phyloP scores from a whole-genome alignment of 2,888 invertebrate species.

The Diaperis boleti region DNA sequence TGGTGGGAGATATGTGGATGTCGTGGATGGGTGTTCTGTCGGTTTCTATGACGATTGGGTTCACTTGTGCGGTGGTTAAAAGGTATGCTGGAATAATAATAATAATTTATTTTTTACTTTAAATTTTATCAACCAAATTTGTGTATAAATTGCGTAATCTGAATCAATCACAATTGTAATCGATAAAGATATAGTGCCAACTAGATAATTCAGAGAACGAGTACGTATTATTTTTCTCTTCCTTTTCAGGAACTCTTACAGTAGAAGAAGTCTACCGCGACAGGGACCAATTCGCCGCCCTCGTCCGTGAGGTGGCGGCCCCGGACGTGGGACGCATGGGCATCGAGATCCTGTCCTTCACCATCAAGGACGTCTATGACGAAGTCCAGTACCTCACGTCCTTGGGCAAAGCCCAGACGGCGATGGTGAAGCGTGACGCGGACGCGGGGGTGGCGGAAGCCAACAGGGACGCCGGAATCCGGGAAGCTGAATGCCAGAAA shows the following conservation, averaged over 20 bases:
- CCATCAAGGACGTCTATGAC: slow-evolving; percentile 98
- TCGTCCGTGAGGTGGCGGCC: slow-evolving; percentile 96
- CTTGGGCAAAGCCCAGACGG: slow-evolving; percentile 93
- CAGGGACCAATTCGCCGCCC: slow-evolving; percentile 96
- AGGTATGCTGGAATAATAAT: too few relatives aligned
- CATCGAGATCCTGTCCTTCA: slow-evolving; percentile 97
- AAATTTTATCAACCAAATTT: too few relatives aligned
- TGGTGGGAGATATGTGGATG: slow-evolving; percentile 67
- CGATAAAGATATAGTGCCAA: too few relatives aligned
- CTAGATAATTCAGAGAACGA: too few relatives aligned
- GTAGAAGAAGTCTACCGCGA: slow-evolving; percentile 98
- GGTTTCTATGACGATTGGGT: slow-evolving; percentile 74
- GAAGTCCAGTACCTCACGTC: slow-evolving; percentile 96
- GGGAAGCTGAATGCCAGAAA: slow-evolving; percentile 98
- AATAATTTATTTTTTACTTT: too few relatives aligned
- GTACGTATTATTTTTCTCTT: slow-evolving; percentile 47
- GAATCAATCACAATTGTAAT: too few relatives aligned
- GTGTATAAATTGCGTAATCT: too few relatives aligned
- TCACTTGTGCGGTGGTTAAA: slow-evolving; percentile 68
- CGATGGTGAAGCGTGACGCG: slow-evolving; percentile 92
- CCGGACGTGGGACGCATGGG: slow-evolving; percentile 99
- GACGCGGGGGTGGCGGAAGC: slow-evolving; percentile 96
- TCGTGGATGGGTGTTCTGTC: slow-evolving; percentile 76
- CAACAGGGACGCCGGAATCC: slow-evolving; percentile 93
- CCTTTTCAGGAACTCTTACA: slow-evolving; percentile 90